Base-by-base conservation (phyloP, 2,113 vertebrate genomes). In the Narcine bancroftii region DNA sequence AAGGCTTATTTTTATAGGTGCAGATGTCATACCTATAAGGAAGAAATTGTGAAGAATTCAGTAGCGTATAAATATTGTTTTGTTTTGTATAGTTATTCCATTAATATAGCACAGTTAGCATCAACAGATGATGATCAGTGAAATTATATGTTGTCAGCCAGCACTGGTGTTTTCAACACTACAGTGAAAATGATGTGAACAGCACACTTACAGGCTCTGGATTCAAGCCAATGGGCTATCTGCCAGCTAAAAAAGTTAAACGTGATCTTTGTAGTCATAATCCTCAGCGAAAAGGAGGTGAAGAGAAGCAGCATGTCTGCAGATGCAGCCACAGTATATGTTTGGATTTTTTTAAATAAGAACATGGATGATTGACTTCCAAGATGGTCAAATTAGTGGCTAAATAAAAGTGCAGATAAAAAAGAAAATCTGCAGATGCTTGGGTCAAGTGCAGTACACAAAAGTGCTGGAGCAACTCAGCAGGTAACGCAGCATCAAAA, bases 1-100 rank as follows among this genome's bases (percentile, higher is more conserved):
- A 99, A 93, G 99, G 99, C 95, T 99, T 99, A 96, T 99, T 99
- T 97, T 99, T 99, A 89, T 99, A 99, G 94, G 98, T 99, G 97
- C 99, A 99, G 97, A 99, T 99, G 96, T 99, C 99, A 17, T 99
- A 99, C 95, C 99, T 99, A 94, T 93, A 94, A 76, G 92, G 93
- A 94, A 94, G 93, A 94, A 92, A 94, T 89, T 93, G 69, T 94
- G 87, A 94, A 92, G 92, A 93, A 95, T 93, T 93, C 94, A 93
- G 92, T 95, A 95, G 94, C 93, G 93, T 92, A 56, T 53, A 60
- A 91, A 91, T 91, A 91, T 66, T 91, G 39, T 91, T 91, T 91
- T 65, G 65, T 69, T 91, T 94, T 72, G 71, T 93, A 36, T 93
- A 94, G 95, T 94, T 93, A 93, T 95, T 93, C 94, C 92, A 93